Percentiles rank a stretch among this genome's conserved stretches.
Conservation (phyloP, 2,113 vertebrate species). For the Ammospiza caudacuta region DNA sequence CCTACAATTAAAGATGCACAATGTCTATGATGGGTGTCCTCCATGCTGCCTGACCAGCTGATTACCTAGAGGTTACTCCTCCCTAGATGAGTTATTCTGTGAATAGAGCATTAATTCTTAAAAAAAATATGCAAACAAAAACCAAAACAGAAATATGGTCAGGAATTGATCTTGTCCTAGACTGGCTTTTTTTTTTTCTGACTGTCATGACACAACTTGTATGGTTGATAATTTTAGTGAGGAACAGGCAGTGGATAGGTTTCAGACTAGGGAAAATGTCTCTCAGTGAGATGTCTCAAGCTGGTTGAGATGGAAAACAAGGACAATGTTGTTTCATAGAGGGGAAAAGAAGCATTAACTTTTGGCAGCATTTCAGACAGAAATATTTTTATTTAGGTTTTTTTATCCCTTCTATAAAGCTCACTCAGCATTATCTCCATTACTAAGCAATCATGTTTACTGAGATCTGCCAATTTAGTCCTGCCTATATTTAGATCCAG, state of each 20-base stretch:
- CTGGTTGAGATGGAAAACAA: not conserved
- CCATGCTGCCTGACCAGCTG: not conserved
- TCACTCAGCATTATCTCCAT: slow-evolving; percentile 44
- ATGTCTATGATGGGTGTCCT: not conserved
- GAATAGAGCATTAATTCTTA: not conserved
- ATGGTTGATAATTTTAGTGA: not conserved
- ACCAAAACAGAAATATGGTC: not conserved
- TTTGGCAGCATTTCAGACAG: slow-evolving; percentile 48
- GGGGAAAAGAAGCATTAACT: not conserved
- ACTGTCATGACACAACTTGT: not conserved
- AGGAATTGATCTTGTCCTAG: not conserved
- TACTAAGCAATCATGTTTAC: slow-evolving; percentile 46
- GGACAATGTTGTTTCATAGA: slow-evolving; percentile 11
- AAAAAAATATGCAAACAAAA: not conserved
- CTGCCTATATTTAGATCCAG: slow-evolving; percentile 38
- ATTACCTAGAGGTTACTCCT: not conserved
- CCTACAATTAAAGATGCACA: not conserved
- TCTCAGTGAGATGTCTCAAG: not conserved
- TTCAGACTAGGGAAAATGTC: not conserved
- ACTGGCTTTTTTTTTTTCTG: not conserved
- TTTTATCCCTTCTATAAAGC: slow-evolving; percentile 21
- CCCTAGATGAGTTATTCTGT: not conserved
- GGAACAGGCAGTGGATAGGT: not conserved
- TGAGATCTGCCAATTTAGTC: slow-evolving; percentile 50
- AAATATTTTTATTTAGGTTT: slow-evolving; percentile 29